phyloP scores from a whole-genome alignment of 2,113 vertebrate genomes.

The Rallus limicola region DNA sequence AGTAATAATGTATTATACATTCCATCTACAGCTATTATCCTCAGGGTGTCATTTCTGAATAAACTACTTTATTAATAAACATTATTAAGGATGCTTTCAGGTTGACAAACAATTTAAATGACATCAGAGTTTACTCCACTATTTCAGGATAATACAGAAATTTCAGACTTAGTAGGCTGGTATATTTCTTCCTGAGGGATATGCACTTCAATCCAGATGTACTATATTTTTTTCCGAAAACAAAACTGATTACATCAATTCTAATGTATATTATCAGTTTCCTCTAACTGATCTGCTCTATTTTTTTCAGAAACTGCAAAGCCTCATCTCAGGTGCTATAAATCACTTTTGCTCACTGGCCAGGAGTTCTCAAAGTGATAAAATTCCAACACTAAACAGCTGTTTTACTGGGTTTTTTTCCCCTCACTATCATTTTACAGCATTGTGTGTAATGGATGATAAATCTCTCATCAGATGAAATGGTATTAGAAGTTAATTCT shows the following conservation, averaged over 20 bases:
- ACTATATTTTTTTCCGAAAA: background rate
- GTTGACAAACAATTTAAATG: background rate
- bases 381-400: background rate
- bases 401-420: background rate
- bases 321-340: background rate
- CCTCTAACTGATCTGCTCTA: background rate
- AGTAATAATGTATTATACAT: background rate
- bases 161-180: background rate
- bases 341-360: background rate
- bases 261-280: background rate
- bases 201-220: background rate
- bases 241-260: background rate
- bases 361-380: background rate
- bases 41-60: background rate
- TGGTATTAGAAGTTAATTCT: background rate
- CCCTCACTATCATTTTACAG: background rate
- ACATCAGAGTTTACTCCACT: background rate
- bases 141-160: background rate
- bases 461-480: background rate
- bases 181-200: background rate
- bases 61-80: background rate
- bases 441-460: background rate
- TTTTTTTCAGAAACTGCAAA: background rate
- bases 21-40: background rate
- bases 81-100: background rate